Base-by-base conservation (phyloP, 2,113 vertebrate genomes). In the Clinocottus analis region DNA sequence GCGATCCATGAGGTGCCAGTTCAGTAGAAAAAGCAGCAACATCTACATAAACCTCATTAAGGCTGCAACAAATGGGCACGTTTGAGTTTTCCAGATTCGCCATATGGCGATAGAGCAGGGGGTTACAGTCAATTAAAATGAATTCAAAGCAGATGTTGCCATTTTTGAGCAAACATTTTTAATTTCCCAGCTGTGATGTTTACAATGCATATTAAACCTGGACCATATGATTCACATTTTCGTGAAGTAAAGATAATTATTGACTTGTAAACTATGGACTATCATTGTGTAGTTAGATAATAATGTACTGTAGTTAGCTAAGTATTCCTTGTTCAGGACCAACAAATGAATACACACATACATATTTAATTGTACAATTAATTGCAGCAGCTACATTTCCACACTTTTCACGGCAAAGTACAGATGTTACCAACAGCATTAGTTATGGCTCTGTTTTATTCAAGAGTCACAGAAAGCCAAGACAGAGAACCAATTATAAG, bases 11-110 rank as follows among this genome's bases (percentile, higher is more conserved):
- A 98, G 96, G 77, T 97, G 96, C n/a, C 91, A 94, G 67, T 95
- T 95, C 60, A 98, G 90, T 80, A 95, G 94, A 83, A 96, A 98
- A 43, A 98, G 79, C 76, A 99, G 91, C 61, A 98, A 88, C 96
- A 97, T 97, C 96, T 96, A 99, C 86, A 98, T 88, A 89, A 97
- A 98, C 2, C 95, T 96, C 37, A 96, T 4, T 59, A 97, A 96
- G 3, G 86, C 98, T 99, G 92, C 29, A 72, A 51, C 12, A 77
- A 45, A 79, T 14, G 27, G 41, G 16, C 17, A 68, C 12, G 5
- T 70, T 37, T 19, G 1, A 47, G 13, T 59, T 67, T n/a, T n/a
- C 16, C 16, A 41, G 17, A 47, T 47, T 16, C 3, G 2, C 43
- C 43, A 45, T 45, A 16, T 47, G 45, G 45, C 45, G 5, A 47